Conservation (phyloP, 2,888 invertebrate genomes). For the Maniola hyperantus region DNA sequence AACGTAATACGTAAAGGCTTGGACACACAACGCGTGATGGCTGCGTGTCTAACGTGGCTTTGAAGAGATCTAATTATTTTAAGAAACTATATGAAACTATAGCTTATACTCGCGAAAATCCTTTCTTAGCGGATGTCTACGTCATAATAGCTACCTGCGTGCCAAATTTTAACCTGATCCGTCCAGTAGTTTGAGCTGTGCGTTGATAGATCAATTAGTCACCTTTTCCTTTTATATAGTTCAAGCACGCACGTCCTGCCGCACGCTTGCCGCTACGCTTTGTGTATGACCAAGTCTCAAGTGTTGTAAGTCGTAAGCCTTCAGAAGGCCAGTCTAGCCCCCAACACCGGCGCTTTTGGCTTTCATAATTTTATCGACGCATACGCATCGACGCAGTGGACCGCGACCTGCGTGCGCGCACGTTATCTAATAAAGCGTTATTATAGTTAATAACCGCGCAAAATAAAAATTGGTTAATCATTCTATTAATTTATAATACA, state of each 20-base stretch:
- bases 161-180: too few species aligned
- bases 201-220: too few species aligned
- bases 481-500: neutral
- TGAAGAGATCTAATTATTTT: too few species aligned
- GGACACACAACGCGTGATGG: neutral
- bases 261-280: too few species aligned
- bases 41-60: neutral
- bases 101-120: too few species aligned
- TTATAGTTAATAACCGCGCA: neutral
- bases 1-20: conserved; percentile 23
- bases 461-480: neutral
- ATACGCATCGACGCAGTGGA: conserved; percentile 16
- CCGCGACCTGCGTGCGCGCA: conserved; percentile 3
- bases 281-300: neutral
- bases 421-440: neutral
- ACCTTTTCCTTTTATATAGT: too few species aligned
- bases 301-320: conserved; percentile 15
- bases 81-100: too few species aligned
- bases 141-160: too few species aligned
- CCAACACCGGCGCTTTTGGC: neutral
- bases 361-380: neutral
- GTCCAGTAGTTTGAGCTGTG: too few species aligned
- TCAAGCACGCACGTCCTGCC: too few species aligned
- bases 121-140: too few species aligned
- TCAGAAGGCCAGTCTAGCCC: conserved; percentile 10